Base-by-base conservation (phyloP, 1,140 invertebrate genomes). In the Monochamus saltuarius region DNA sequence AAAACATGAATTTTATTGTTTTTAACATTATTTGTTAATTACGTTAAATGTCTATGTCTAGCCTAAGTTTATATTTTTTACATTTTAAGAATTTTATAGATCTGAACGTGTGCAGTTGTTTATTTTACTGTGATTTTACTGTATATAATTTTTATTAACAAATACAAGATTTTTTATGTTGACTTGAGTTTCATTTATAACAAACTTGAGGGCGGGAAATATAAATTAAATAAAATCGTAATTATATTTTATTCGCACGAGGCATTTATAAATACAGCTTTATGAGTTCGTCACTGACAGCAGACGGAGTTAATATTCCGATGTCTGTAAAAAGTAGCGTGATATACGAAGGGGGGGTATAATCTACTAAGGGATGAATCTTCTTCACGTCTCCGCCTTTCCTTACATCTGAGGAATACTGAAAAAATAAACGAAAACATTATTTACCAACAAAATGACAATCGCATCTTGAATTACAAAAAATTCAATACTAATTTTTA, bases 201-300 rank as follows among this genome's bases (percentile, higher is more conserved):
- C 2, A 16, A 22, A 46, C 7, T 45, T 45, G n/a, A n/a, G n/a
- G n/a, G n/a, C n/a, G n/a, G n/a, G n/a, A n/a, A n/a, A n/a, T n/a
- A n/a, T n/a, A n/a, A n/a, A n/a, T n/a, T 42, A 17, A 49, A 17
- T 16, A 34, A 35, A 51, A n/a, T 9, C 2, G 16, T 51, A 51
- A 38, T 8, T n/a, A 51, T 51, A 35, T 34, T 36, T 36, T 35
- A 51, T 36, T 13, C n/a, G 35, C 7, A n/a, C 4, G 7, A 9
- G 9, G 9, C 1, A 34, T 42, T 85, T 84, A 97, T 70, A 94
- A 85, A 80, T 99, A 99, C 40, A 99, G 79, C 80, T 97, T 96
- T 58, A 99, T 95, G 4, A 99, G 83, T 83, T 98, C 94, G 73
- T 98, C 96, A 79, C 94, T 96, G 10, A 99, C 94, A 62, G 95